Conservation (phyloP, 2,113 vertebrate genomes). For the Brevimyrus niger region DNA sequence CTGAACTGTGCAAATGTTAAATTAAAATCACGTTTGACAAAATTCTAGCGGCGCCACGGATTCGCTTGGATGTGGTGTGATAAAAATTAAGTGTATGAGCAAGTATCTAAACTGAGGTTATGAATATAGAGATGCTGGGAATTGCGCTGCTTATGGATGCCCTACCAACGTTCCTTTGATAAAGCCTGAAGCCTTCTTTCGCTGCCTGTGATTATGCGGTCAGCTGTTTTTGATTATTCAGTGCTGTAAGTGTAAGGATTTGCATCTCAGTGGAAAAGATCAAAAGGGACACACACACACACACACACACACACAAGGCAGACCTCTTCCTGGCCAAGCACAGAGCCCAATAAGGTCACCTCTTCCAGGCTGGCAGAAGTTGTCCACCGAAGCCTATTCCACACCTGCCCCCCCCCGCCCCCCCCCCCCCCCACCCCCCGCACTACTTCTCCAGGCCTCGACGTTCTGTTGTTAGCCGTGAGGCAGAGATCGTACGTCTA, state of each 20-base stretch:
- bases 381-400: neutral
- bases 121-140: neutral
- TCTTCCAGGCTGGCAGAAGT: neutral
- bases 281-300: neutral
- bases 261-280: constrained; percentile 2
- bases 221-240: neutral
- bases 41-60: neutral
- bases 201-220: neutral
- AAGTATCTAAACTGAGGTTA: neutral
- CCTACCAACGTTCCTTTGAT: neutral
- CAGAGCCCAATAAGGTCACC: neutral
- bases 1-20: neutral
- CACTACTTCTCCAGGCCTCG: no score
- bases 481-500: no score
- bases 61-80: neutral
- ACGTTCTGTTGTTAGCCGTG: no score
- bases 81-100: neutral
- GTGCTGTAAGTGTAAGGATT: neutral
- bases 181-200: neutral
- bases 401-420: neutral
- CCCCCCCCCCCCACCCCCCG: neutral
- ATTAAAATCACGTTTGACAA: neutral
- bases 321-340: neutral
- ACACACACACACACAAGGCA: neutral
- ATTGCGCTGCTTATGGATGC: neutral